Evolutionary conservation across 2,888 invertebrate species (phyloP), one percentile per base, ranked within the genome.

Genomic region (Dastarcus helophoroides): DNA sequence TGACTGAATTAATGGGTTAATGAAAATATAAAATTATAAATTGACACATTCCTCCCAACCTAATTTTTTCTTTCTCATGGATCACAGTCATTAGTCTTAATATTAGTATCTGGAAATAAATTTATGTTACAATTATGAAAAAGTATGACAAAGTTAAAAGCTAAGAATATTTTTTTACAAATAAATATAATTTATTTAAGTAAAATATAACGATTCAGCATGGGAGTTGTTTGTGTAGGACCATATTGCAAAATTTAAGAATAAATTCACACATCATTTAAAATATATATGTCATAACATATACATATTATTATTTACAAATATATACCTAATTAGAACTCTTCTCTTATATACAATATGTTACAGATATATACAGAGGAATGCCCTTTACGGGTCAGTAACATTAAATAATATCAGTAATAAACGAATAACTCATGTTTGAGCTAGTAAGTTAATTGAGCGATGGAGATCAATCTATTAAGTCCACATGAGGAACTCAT

Each of bases 301-400:
- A 41, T 42, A 41, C 37, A 35, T 39, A 41, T 38, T 44, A 40
- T 43, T 40, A 40, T 40, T 40, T 37, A 34, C 31, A 40, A 38
- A 38, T 35, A 29, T 37, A 32, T 34, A 34, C n/a, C 37, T 54
- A 53, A 48, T 53, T 57, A 59, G 50, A 56, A 58, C 51, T 51
- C 52, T 48, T 46, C 58, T 58, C 56, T 57, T 58, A 58, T 58
- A 40, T 60, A 60, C 60, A 61, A 32, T 56, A 48, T 51, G 44
- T 42, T 51, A 49, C 47, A 50, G 46, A 38, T 53, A 54, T 54
- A 35, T 56, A 56, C 54, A 56, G 41, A 54, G 55, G 56, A 58
- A 58, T 56, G 53, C 56, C 58, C 56, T 42, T 23, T 22, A 10
- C 42, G 54, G 54, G 50, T 49, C 47, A 48, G 46, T 52, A 52